Base-by-base conservation (phyloP, 1,140 invertebrate species). In the Zaprionus kolodkinae region DNA sequence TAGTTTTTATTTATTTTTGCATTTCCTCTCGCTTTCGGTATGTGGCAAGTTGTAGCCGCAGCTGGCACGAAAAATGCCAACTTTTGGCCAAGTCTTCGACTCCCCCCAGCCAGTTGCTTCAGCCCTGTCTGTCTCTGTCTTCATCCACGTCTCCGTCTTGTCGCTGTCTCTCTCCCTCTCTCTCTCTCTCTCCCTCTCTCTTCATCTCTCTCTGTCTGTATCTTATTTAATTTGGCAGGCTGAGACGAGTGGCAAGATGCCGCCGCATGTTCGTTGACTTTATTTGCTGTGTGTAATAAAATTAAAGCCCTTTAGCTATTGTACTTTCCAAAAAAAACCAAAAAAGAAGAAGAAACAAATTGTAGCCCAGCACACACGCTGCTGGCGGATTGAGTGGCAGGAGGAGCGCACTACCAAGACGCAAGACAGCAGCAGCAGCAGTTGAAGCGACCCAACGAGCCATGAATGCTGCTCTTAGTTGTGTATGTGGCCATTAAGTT, bases 231-330 rank as follows among this genome's bases (percentile, higher is more conserved):
- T 88, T 89, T 88, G 78, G 68, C 68, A 65, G 74, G 52, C 56
- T 61, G 76, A 45, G 64, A 17, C 36, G 56, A 57, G 63, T 25
- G 40, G 13, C n/a, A 62, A 45, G 57, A 50, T 36, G 72, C 78
- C 78, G 78, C 75, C 81, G 78, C 81, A 76, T 89, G 85, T 89
- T 81, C 81, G 85, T 90, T 85, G 85, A 89, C 81, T 89, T 89
- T 89, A 89, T 89, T 89, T 89, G 85, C 76, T 87, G 81, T 89
- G 77, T 89, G 85, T 89, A 89, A 89, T 89, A 89, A 89, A 89
- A 89, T 89, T 89, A 89, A 89, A 89, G 85, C 85, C 85, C 85
- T 89, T 89, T 89, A 89, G 85, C 85, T 88, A 87, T 87, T 87
- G 84, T 87, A 83, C 71, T 87, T 88, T 63, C 72, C 50, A 59